A percentile compares a stretch with the other conserved stretches of the same genome.
Evolutionary conservation across 2,113 vertebrate genomes (phyloP).

Genomic region (Melospiza melodia): DNA sequence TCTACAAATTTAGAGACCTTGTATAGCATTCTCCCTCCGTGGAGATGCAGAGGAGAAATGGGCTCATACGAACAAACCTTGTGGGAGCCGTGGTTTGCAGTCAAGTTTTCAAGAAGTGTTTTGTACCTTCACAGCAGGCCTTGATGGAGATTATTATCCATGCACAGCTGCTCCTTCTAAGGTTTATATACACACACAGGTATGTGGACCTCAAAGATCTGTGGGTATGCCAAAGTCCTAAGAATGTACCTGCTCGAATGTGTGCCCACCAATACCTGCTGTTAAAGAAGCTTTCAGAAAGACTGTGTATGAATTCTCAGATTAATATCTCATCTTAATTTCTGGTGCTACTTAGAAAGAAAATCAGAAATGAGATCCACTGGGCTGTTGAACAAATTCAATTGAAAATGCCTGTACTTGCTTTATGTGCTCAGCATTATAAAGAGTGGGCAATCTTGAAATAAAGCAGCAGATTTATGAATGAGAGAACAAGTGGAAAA

Average conservation of each 20-base stretch:
- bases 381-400: background rate
- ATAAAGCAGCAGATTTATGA: background rate
- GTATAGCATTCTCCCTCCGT: background rate
- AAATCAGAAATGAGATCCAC: background rate
- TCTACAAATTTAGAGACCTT: background rate
- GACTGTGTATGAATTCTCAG: background rate
- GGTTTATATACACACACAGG: background rate
- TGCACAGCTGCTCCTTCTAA: background rate
- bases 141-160: background rate
- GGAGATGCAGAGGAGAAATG: background rate
- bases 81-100: background rate
- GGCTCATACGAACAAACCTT: background rate
- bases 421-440: background rate
- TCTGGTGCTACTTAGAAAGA: background rate
- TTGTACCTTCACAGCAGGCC: background rate
- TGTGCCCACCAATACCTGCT: background rate
- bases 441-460: background rate
- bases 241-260: fast-evolving
- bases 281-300: background rate
- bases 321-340: background rate
- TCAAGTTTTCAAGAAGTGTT: background rate
- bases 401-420: background rate
- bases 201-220: background rate
- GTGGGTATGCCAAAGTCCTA: fast-evolving
- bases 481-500: background rate